Base-by-base conservation (phyloP, 2,888 invertebrate genomes). In the Acanthosoma haemorrhoidale region DNA sequence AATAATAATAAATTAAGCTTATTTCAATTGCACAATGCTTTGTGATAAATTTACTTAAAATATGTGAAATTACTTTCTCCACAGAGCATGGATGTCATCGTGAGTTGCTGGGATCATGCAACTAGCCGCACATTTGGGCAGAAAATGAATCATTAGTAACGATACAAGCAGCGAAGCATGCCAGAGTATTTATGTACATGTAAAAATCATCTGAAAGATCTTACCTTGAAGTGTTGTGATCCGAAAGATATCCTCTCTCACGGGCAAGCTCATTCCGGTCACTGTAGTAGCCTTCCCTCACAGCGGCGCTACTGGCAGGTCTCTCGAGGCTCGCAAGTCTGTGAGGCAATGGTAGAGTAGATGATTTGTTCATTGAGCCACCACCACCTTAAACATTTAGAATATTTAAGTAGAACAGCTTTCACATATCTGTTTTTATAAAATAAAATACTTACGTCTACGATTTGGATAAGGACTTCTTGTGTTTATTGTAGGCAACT, bases 201-300 rank as follows among this genome's bases (percentile, higher is more conserved):
- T 51, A n/a, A n/a, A 2, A 25, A 4, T 21, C 21, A 21, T 51
- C 8, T 25, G 2, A 51, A 51, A 51, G n/a, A n/a, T 13, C 4
- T 85, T 73, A 76, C 76, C 75, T 75, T 34, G 76, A 74, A 73
- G 90, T 86, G 80, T 89, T 91, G 77, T 91, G 90, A 79, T 91
- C 91, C 78, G 90, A 91, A 74, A 91, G 83, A 79, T 91, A 91
- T 73, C 91, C 91, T 67, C 82, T 76, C 78, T 92, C 92, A 72
- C 89, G 81, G 78, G 91, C 86, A 75, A 92, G 82, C 81, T 93
- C 93, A 79, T 93, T 93, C 75, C 92, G 87, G 81, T 94, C 94
- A 79, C 92, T 90, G 80, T 93, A 93, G 80, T 94, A 94, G 64
- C 93, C 93, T 78, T 93, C 92, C 21, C 92, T 85, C 75, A 76